Evolutionary conservation across 2,113 vertebrate species (phyloP).

Genomic region (Bambusicola thoracicus): DNA sequence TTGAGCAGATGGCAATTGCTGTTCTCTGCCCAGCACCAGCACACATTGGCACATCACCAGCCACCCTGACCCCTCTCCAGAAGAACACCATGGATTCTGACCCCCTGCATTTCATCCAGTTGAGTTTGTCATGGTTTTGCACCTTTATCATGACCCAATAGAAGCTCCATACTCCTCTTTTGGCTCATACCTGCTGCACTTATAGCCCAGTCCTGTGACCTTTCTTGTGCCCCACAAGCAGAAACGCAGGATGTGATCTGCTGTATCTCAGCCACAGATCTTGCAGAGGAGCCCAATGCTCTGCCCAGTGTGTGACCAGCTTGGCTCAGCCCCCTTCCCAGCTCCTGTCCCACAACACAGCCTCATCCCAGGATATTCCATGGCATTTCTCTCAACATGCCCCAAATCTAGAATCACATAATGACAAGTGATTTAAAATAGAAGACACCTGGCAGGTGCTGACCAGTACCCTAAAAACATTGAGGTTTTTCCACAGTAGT

Average conservation of each 20-base stretch:
- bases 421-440: neutral
- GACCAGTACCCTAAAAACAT: neutral
- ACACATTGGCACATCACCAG: neutral
- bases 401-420: neutral
- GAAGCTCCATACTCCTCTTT: neutral
- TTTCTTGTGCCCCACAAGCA: neutral
- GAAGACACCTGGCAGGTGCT: neutral
- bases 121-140: neutral
- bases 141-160: neutral
- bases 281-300: neutral
- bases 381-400: neutral
- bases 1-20: neutral
- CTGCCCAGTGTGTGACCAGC: accelerated
- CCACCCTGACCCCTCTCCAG: neutral
- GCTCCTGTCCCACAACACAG: neutral
- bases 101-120: neutral
- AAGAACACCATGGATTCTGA: neutral
- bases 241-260: accelerated
- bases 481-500: neutral
- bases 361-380: neutral
- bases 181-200: neutral
- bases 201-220: neutral
- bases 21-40: neutral
- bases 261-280: neutral
- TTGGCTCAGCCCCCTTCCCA: neutral